Conservation (phyloP, 2,888 invertebrate species). For the Synanthedon vespiformis region DNA sequence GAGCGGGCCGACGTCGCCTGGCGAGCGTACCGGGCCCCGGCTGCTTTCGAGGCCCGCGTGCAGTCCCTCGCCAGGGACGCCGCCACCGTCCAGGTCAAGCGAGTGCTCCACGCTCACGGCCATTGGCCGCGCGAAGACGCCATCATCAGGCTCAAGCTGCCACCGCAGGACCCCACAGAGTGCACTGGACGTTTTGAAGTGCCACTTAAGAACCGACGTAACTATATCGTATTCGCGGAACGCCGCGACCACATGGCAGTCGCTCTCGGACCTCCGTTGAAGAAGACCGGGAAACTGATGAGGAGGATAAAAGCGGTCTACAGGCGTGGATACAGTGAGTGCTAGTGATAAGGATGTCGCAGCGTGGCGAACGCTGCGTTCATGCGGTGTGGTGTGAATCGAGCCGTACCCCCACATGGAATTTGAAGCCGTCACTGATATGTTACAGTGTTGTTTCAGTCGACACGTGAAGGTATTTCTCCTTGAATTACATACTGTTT, state of each 20-base stretch:
- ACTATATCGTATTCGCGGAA: slow-evolving; percentile 66
- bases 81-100: slow-evolving; percentile 55
- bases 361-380: slow-evolving; percentile 7
- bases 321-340: slow-evolving; percentile 66
- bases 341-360: slow-evolving; percentile 26
- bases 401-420: slow-evolving; percentile 24
- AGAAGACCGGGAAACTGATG: slow-evolving; percentile 50
- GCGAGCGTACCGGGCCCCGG: slow-evolving; percentile 64
- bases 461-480: not conserved
- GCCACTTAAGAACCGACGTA: slow-evolving; percentile 51
- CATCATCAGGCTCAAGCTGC: slow-evolving; percentile 45
- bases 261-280: slow-evolving; percentile 59
- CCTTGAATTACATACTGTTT: slow-evolving; percentile 1
- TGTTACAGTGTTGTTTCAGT: not conserved
- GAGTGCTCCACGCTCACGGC: slow-evolving; percentile 51
- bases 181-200: slow-evolving; percentile 61
- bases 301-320: slow-evolving; percentile 62
- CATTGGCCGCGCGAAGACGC: slow-evolving; percentile 56
- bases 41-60: slow-evolving; percentile 63
- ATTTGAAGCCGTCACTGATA: slow-evolving; percentile 11
- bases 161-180: slow-evolving; percentile 33
- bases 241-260: slow-evolving; percentile 54
- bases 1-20: slow-evolving; percentile 67
- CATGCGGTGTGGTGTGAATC: slow-evolving; percentile 4
- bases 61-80: slow-evolving; percentile 52